Percentiles rank a stretch among this genome's conserved stretches.
phyloP scores from a whole-genome alignment of 1,140 invertebrate species.

The Drosophila pseudoananassae region DNA sequence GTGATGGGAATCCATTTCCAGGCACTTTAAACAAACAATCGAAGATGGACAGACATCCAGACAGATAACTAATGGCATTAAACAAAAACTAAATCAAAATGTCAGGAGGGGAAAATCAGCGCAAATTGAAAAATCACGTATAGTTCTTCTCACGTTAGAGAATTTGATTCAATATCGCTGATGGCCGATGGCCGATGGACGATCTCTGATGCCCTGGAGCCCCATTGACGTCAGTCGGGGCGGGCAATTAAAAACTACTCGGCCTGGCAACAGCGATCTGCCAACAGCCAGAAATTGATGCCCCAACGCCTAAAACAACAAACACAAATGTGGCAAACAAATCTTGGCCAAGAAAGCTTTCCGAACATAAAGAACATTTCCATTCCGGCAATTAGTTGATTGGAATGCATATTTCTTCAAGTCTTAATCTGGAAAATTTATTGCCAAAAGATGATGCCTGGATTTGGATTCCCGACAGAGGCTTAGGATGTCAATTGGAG shows the following conservation, averaged over 20 bases:
- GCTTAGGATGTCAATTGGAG: slow-evolving; percentile 51
- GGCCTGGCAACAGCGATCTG: slow-evolving; percentile 36
- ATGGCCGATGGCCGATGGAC: not conserved
- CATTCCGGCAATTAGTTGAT: not conserved
- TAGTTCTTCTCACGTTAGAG: slow-evolving; percentile 39
- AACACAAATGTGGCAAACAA: slow-evolving; percentile 39
- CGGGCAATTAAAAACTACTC: slow-evolving; percentile 78
- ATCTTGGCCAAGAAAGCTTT: slow-evolving; percentile 6
- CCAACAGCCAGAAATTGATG: slow-evolving; percentile 11
- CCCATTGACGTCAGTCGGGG: slow-evolving; percentile 67
- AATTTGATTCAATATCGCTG: slow-evolving; percentile 40
- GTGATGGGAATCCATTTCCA: slow-evolving; percentile 52
- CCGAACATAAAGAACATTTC: not conserved
- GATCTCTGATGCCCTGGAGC: slow-evolving; percentile 9
- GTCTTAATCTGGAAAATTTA: slow-evolving; percentile 22
- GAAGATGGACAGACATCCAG: slow-evolving; percentile 7
- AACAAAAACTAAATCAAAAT: slow-evolving; percentile 79
- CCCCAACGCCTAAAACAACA: slow-evolving; percentile 23
- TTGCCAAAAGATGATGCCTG: slow-evolving; percentile 28
- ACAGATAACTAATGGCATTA: slow-evolving; percentile 72
- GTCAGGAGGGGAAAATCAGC: slow-evolving; percentile 33
- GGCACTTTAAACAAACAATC: slow-evolving; percentile 23
- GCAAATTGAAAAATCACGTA: slow-evolving; percentile 71
- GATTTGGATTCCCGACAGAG: slow-evolving; percentile 2
- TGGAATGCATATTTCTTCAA: not conserved